A percentile compares a stretch with the other conserved stretches of the same genome.
Conservation (phyloP, 2,797 vertebrate genomes). For the Borostomias antarcticus region DNA sequence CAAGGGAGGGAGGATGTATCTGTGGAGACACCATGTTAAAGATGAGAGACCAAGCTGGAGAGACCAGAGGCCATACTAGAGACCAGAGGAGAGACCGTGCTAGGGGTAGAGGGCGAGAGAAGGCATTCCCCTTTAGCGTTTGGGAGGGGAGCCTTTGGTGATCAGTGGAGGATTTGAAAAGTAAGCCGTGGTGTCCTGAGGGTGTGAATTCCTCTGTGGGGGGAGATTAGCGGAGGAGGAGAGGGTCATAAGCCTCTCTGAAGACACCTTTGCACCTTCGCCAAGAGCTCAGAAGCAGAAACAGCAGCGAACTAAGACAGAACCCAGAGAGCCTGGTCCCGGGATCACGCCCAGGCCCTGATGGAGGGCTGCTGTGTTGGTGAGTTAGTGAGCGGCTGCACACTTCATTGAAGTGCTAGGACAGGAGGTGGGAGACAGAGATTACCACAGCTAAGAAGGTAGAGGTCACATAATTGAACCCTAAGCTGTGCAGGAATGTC, state of each 20-base stretch:
- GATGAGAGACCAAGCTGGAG: background rate
- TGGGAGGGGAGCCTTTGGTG: constrained; percentile 58
- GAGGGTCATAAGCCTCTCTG: constrained; percentile 57
- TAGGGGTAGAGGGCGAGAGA: constrained; percentile 44
- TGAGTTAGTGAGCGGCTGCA: constrained; percentile 46
- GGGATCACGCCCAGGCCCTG: too few species aligned
- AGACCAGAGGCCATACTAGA: background rate
- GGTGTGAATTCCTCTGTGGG: constrained; percentile 71
- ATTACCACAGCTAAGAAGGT: constrained; percentile 66
- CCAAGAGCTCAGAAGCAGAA: too few species aligned
- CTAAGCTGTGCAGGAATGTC: constrained; percentile 68
- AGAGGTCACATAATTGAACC: constrained; percentile 70
- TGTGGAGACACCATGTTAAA: background rate
- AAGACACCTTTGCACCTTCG: too few species aligned
- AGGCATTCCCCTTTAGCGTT: constrained; percentile 56
- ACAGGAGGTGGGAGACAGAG: constrained; percentile 46
- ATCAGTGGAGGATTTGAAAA: constrained; percentile 72
- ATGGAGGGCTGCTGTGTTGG: too few species aligned
- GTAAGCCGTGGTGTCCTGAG: constrained; percentile 68
- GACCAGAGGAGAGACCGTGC: constrained; percentile 60
- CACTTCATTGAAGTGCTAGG: constrained; percentile 47
- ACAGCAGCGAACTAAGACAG: too few species aligned
- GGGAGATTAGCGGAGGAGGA: constrained; percentile 56
- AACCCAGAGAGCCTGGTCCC: too few species aligned
- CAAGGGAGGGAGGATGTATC: too few species aligned